Base-by-base conservation (phyloP, 2,888 invertebrate species). In the Melanostoma scalare region DNA sequence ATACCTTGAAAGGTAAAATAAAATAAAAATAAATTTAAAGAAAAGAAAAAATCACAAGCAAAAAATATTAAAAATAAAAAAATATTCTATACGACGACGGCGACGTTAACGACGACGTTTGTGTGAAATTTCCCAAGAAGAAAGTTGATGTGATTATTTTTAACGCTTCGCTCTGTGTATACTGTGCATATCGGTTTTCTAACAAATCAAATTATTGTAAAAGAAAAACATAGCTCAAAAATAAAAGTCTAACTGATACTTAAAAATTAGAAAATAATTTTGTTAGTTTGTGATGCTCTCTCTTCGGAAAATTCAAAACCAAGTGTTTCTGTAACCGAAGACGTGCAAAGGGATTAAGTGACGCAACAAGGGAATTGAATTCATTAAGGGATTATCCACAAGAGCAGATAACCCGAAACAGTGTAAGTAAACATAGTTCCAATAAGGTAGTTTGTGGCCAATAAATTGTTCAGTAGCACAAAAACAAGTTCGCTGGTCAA, bases 1-100 rank as follows among this genome's bases (percentile, higher is more conserved):
- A 84, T 65, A 84, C 84, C 84, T 84, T 84, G 69, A 84, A 84
- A 84, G 79, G 79, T 74, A 79, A 79, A 84, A 84, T 65, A 78
- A 65, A 63, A 78, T 20, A 73, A 72, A 68, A 76, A 77, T 67
- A 46, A 68, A 53, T 67, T 72, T 36, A 68, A 55, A 73, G 60
- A 61, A 63, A 68, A 31, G 72, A 55, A 65, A 55, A 38, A 30
- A 72, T 52, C 65, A 74, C 10, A 33, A 48, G 60, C 33, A 79
- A 53, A 52, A 77, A 65, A 63, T 74, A 78, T 65, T 56, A 56
- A 71, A 84, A 78, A 79, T 79, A 79, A 20, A 20, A 20, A 20
- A 74, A 75, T 71, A 84, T 84, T 79, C 84, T 84, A 55, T 65
- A 67, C 74, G 56, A 74, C 48, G 33, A 60, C 78, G 56, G 68